phyloP scores from a whole-genome alignment of 1,140 invertebrate genomes.

The Phymorhynchus buccinoides region DNA sequence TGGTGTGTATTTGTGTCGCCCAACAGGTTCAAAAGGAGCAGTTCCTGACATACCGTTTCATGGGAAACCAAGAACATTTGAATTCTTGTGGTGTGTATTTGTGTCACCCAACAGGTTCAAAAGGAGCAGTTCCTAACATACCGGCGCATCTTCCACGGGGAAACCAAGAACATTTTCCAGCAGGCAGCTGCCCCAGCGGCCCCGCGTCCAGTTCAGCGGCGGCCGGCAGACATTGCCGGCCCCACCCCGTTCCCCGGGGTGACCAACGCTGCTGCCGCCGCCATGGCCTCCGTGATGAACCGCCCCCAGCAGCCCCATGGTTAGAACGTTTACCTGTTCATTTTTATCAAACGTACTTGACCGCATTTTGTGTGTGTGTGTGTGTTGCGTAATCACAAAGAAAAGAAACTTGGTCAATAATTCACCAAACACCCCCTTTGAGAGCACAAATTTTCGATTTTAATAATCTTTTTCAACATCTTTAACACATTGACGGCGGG shows the following conservation, averaged over 20 bases:
- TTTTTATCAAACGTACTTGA: background rate
- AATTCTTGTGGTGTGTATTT: background rate
- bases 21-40: too few species aligned
- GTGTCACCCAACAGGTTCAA: conserved; percentile 76
- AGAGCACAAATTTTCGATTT: too few species aligned
- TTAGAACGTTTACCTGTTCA: conserved; percentile 32
- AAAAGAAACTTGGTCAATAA: too few species aligned
- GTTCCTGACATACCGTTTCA: too few species aligned
- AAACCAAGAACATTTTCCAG: conserved; percentile 86
- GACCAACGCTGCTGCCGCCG: conserved; percentile 74
- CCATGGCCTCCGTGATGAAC: conserved; percentile 76
- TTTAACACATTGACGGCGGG: too few species aligned
- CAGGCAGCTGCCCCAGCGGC: conserved; percentile 67
- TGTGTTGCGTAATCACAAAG: too few species aligned
- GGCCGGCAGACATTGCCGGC: conserved; percentile 63
- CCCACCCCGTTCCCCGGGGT: conserved; percentile 78
- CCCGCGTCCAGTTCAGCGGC: conserved; percentile 33
- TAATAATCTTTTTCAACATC: too few species aligned
- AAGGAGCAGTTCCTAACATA: conserved; percentile 89
- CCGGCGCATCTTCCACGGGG: conserved; percentile 84
- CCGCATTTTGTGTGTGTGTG: too few species aligned
- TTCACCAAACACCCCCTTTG: too few species aligned
- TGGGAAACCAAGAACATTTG: too few species aligned
- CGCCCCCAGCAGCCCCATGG: conserved; percentile 70
- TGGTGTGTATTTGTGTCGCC: too few species aligned